Evolutionary conservation across 2,797 vertebrate species (phyloP).

Genomic region (Capromys pilorides): DNA sequence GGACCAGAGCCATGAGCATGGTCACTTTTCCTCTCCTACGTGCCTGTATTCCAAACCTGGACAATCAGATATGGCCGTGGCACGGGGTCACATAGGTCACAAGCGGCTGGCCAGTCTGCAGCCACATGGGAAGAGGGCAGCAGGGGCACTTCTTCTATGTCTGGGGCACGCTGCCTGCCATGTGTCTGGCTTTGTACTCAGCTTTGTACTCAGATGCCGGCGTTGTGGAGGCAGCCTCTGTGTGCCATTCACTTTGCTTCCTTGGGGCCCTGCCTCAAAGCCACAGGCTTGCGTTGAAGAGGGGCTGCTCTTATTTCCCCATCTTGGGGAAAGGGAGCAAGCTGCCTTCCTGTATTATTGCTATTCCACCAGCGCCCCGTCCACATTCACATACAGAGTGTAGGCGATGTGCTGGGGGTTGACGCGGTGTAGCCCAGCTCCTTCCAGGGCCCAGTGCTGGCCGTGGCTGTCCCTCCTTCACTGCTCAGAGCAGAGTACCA

Average conservation of each 20-base stretch:
- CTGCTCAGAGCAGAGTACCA: background rate
- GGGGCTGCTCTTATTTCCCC: background rate
- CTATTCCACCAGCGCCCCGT: too few relatives aligned
- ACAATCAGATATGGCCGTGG: background rate
- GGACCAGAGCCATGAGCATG: background rate
- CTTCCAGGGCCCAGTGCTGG: background rate
- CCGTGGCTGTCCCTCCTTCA: background rate
- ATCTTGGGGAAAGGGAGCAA: background rate
- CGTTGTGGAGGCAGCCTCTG: accelerated
- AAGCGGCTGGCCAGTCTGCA: background rate
- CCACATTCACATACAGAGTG: background rate
- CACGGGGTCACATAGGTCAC: background rate
- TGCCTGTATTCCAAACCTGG: background rate
- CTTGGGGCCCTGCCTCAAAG: background rate
- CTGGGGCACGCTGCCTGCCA: background rate
- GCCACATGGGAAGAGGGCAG: background rate
- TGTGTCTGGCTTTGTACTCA: background rate
- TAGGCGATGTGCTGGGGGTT: background rate
- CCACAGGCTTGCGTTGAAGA: background rate
- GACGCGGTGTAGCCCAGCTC: background rate
- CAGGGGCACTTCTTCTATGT: background rate
- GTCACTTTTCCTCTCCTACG: background rate
- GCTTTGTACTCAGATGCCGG: background rate
- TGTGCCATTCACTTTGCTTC: background rate
- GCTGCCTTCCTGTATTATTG: background rate